These are phyloP conservation scores for Tortricodes alternella DNA, from an alignment of 2,888 invertebrate genomes.

Conservation along the genomic window DNA sequence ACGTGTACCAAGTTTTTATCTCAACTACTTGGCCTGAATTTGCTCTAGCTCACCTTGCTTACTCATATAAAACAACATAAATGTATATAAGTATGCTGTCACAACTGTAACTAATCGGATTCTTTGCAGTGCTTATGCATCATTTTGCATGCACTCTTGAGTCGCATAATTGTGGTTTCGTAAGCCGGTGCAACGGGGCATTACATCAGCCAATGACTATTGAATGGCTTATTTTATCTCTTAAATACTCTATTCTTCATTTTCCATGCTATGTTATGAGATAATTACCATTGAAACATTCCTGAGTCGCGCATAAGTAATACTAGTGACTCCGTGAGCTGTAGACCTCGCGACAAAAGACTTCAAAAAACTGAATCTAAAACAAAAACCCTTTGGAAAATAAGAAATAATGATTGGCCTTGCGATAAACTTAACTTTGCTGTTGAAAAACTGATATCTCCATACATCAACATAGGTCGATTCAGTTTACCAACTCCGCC, in stretches of 20 bases:
- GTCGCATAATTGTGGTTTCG: slow-evolving; percentile 30
- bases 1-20: not conserved
- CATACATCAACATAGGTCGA: no score
- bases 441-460: no score
- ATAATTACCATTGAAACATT: no score
- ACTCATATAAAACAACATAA: not conserved
- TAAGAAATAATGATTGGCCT: no score
- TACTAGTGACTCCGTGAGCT: no score
- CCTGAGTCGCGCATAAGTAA: no score
- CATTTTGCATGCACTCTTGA: slow-evolving; percentile 24
- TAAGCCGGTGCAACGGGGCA: slow-evolving; percentile 25
- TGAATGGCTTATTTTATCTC: not conserved
- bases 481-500: no score
- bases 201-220: slow-evolving; percentile 5
- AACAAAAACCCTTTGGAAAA: no score
- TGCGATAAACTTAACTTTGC: no score
- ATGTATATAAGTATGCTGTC: not conserved
- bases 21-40: not conserved
- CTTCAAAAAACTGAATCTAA: no score
- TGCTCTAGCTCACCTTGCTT: slow-evolving; percentile 1
- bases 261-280: no score
- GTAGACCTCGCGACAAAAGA: no score
- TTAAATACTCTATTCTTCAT: not conserved
- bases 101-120: slow-evolving; percentile 20
- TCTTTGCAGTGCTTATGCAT: slow-evolving; percentile 22